Evolutionary conservation across 2,113 vertebrate genomes (phyloP), one percentile per base, ranked within the genome.

Genomic region (zebrafish (Danio rerio)): DNA sequence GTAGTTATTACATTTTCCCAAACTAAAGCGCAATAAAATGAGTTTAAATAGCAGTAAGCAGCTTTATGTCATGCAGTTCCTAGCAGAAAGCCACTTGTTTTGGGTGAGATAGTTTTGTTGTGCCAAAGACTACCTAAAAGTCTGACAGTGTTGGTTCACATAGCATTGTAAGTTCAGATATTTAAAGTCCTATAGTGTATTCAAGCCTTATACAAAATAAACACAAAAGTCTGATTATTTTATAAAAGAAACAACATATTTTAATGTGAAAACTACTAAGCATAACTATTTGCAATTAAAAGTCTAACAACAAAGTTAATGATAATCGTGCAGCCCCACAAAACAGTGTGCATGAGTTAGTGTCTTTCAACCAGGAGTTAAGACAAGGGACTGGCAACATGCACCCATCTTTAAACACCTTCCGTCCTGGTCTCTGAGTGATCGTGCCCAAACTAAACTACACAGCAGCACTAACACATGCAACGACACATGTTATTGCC

Each of bases 361-460:
- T 49, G 50, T 31, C 62, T 52, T 68, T 87, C 15, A 86, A 85
- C 49, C 63, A 70, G 31, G 58, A 80, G 79, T 81, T 68, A 88
- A 75, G 86, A 79, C 87, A 88, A 88, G 86, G 87, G 7, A 81
- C 78, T 43, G 53, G 84, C 66, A 62, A 81, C 80, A 88, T 89
- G 88, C 89, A 89, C 53, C 20, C 70, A 31, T 15, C 50, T 9
- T 5, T 53, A 73, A 70, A 50, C 18, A 45, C 18, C 42, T 47
- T 52, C 20, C 70, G 74, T 13, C 49, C 20, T 71, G 61, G 9
- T 15, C 63, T 21, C 74, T 45, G 9, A 59, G 47, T 79, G 71
- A 86, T 65, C 72, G 10, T 31, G 85, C 42, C 78, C n/a, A 12
- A 73, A 47, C 74, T 53, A 58, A 73, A 52, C 70, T 76, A 81